These are phyloP conservation scores for Bimastos eiseni DNA, from an alignment of 2,888 invertebrate species.

Conservation along the genomic window DNA sequence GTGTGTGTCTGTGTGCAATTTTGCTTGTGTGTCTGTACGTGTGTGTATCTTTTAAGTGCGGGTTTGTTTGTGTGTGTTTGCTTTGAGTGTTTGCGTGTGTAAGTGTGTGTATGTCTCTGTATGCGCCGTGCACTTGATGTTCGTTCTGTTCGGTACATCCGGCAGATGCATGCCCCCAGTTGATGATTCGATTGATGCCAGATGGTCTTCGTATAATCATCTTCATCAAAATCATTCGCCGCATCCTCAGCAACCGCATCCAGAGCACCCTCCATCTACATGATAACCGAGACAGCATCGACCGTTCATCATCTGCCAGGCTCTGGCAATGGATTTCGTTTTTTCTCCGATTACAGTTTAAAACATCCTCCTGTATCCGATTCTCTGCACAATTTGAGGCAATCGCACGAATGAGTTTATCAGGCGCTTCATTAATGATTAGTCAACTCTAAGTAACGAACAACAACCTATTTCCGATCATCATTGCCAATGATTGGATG, in stretches of 20 bases:
- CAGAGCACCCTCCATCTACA: background rate
- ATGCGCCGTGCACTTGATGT: constrained; percentile 2
- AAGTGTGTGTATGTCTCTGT: background rate
- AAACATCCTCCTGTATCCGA: background rate
- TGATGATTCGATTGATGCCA: background rate
- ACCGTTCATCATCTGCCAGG: too few relatives aligned
- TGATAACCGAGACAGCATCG: background rate
- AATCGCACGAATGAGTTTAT: too few relatives aligned
- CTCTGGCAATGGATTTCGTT: background rate
- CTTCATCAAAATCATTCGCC: constrained; percentile 8
- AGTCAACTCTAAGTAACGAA: background rate
- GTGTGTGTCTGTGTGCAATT: too few relatives aligned
- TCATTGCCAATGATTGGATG: background rate
- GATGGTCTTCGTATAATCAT: background rate
- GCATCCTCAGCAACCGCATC: background rate
- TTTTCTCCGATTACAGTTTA: background rate
- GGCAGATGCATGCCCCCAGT: background rate
- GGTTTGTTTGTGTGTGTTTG: background rate
- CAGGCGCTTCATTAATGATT: too few relatives aligned
- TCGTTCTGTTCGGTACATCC: background rate
- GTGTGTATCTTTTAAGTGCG: background rate
- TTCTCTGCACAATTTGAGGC: too few relatives aligned
- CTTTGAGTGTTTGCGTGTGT: background rate
- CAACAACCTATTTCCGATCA: background rate
- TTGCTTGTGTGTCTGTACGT: background rate